Percentiles rank a stretch among this genome's conserved stretches.
These are phyloP conservation scores for Venusia cambrica DNA, from an alignment of 2,888 invertebrate genomes.

Conservation along the genomic window DNA sequence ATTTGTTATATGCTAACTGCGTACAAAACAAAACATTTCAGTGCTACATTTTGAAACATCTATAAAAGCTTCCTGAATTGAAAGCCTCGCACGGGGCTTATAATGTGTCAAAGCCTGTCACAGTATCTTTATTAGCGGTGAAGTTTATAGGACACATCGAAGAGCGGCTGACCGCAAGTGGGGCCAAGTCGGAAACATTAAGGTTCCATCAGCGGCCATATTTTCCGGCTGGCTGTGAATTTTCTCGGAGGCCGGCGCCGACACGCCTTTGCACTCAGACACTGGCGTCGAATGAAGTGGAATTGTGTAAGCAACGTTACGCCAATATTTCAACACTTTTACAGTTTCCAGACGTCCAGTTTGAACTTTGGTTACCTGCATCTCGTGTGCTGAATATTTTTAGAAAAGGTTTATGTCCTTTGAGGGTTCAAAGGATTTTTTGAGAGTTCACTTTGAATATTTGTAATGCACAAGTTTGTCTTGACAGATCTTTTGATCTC, in stretches of 20 bases:
- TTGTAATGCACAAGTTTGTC: constrained; percentile 1
- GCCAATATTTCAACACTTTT: constrained; percentile 64
- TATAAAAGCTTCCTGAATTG: constrained; percentile 18
- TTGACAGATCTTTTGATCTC: too few species aligned
- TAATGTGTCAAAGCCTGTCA: constrained; percentile 35
- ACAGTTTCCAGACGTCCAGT: constrained; percentile 45
- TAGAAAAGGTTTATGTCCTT: constrained; percentile 1
- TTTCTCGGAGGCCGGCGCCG: constrained; percentile 67
- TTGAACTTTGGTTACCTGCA: constrained; percentile 16
- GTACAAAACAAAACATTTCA: too few species aligned
- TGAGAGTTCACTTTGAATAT: too few species aligned
- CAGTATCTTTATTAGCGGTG: constrained; percentile 47
- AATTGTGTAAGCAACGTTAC: constrained; percentile 60
- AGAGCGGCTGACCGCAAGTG: constrained; percentile 66
- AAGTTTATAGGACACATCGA: constrained; percentile 56
- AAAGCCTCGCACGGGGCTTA: constrained; percentile 22
- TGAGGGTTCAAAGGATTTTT: too few species aligned
- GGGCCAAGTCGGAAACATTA: constrained; percentile 76
- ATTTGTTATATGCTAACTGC: too few species aligned
- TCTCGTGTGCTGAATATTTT: constrained; percentile 8
- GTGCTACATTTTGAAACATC: neutral
- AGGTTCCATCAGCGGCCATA: constrained; percentile 76
- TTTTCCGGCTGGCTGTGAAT: constrained; percentile 65
- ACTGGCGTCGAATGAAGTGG: constrained; percentile 59
- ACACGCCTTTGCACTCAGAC: constrained; percentile 79